Evolutionary conservation across 2,113 vertebrate species (phyloP).

Genomic region (Psilopsiagon aurifrons): DNA sequence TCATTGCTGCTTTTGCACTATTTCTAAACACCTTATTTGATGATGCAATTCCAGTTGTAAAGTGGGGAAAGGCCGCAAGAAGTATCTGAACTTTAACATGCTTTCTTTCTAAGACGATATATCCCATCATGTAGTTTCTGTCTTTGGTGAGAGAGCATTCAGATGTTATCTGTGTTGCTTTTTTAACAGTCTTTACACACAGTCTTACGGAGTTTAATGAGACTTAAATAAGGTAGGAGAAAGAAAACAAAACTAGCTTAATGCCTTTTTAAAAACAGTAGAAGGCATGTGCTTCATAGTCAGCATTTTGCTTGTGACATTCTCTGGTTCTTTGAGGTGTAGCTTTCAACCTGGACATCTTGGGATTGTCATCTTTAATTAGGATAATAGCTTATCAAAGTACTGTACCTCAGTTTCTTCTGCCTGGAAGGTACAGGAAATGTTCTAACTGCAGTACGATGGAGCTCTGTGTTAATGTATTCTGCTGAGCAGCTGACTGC

Average conservation of each 20-base stretch:
- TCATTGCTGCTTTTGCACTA: not conserved
- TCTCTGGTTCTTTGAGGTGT: not conserved
- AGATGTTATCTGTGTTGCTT: not conserved
- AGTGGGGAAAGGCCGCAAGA: not conserved
- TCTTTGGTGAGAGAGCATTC: not conserved
- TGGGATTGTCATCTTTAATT: not conserved
- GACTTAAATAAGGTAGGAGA: not conserved
- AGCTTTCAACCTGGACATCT: not conserved
- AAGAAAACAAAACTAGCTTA: not conserved
- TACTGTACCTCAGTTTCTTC: not conserved
- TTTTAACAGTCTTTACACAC: not conserved
- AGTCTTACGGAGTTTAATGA: not conserved
- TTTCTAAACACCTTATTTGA: not conserved
- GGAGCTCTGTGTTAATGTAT: not conserved
- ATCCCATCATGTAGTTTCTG: not conserved
- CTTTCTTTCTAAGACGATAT: not conserved
- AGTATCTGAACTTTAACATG: not conserved
- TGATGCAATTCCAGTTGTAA: not conserved
- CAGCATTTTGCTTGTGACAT: not conserved
- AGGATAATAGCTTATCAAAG: not conserved
- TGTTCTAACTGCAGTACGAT: not conserved
- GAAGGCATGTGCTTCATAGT: not conserved
- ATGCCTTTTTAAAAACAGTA: not conserved
- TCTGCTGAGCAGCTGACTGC: slow-evolving; percentile 38
- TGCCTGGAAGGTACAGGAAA: not conserved